Base-by-base conservation (phyloP, 2,888 invertebrate genomes). In the Cistogaster globosa region DNA sequence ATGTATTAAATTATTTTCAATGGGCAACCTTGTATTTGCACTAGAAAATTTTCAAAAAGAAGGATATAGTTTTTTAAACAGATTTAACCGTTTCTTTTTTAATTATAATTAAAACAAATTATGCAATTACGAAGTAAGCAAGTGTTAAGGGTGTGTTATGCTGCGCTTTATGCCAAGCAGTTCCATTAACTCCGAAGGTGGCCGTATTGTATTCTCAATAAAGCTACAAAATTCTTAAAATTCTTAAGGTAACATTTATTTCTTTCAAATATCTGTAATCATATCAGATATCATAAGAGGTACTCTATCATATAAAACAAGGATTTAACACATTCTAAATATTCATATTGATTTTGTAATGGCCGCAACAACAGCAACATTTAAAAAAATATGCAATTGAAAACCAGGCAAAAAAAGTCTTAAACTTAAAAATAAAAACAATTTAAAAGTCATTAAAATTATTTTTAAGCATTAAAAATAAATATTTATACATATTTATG, bases 251-350 rank as follows among this genome's bases (percentile, higher is more conserved):
- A 55, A 14, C 11, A 57, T 48, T 7, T 0, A 51, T 16, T 67
- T 80, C 80, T 22, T 71, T 82, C 8, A 77, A 45, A 65, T 0
- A 16, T 22, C 82, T 77, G 82, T 4, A 26, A 11, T 57, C 55
- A 16, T 55, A 77, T n/a, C n/a, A n/a, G n/a, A n/a, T n/a, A 78
- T 42, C 55, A 58, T 45, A 36, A 81, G 68, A 84, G 69, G 77
- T 74, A 72, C 63, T 80, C 72, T 26, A 77, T 60, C 67, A 67
- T 67, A 38, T 42, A 67, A 32, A 69, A 55, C 81, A 85, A 85
- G 65, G 65, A 82, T 79, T 85, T 85, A 82, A 79, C 78, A 85
- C 78, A 78, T 85, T 48, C 78, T 85, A 71, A 82, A 82, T 82
- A 75, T 85, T 69, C 74, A 85, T 78, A 78, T 72, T 80, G 51